Conservation (phyloP, 2,888 invertebrate species). For the Cloeon dipterum region DNA sequence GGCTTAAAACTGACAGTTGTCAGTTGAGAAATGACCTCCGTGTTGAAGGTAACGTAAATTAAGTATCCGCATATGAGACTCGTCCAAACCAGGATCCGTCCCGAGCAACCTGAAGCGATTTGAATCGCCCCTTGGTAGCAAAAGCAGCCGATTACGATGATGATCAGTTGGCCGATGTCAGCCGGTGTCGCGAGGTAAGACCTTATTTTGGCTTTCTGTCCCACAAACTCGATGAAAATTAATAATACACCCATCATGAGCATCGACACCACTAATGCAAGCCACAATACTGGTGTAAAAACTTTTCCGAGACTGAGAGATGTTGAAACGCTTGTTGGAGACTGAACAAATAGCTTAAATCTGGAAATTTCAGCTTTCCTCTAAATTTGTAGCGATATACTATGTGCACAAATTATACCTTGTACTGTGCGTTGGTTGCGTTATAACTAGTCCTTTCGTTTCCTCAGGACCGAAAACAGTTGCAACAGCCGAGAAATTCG, state of each 20-base stretch:
- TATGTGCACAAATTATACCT: no score
- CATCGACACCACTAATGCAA: not conserved
- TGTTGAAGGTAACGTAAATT: not conserved
- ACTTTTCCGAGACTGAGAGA: not conserved
- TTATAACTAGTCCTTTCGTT: no score
- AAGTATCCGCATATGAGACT: not conserved
- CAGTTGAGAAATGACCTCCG: not conserved
- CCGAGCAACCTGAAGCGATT: not conserved
- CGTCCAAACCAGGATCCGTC: not conserved
- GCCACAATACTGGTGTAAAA: not conserved
- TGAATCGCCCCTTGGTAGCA: not conserved
- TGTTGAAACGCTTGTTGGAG: not conserved
- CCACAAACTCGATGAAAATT: not conserved
- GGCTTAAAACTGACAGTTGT: not conserved
- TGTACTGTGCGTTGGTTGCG: no score
- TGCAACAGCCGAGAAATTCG: no score
- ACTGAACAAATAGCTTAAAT: not conserved
- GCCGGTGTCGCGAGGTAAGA: not conserved
- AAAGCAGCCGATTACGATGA: not conserved
- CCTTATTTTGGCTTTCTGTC: not conserved
- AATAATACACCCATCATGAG: not conserved
- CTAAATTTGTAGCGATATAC: no score
- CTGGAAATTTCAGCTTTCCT: no score
- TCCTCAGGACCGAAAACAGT: no score
- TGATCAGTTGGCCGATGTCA: not conserved